These are phyloP conservation scores for Drosophila kambysellisi DNA, from an alignment of 2,888 invertebrate species.

Conservation along the genomic window DNA sequence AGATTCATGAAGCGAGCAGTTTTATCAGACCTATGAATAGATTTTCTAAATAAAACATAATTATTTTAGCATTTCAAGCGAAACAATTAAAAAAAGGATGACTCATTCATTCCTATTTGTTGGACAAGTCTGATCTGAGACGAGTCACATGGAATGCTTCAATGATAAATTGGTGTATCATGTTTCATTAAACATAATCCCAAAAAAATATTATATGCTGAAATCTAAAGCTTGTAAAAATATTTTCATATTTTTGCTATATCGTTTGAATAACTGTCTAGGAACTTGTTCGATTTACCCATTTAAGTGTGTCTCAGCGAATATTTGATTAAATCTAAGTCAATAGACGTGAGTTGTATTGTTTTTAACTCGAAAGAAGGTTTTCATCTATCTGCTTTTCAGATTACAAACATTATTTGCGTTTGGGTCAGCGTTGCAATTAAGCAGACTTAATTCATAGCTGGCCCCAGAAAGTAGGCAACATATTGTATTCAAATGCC, in stretches of 20 bases:
- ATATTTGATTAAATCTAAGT: background rate
- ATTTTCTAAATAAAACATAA: background rate
- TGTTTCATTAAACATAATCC: background rate
- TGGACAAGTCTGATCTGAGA: background rate
- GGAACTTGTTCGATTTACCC: background rate
- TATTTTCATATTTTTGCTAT: background rate
- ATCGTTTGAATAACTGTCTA: no score
- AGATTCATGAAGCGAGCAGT: background rate
- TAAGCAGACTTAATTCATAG: background rate
- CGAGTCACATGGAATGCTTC: background rate
- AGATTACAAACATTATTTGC: background rate
- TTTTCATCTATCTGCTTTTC: background rate
- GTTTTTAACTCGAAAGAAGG: background rate
- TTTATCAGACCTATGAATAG: background rate
- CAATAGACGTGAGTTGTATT: background rate
- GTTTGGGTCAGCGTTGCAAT: background rate
- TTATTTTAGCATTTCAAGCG: background rate
- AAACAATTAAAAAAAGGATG: background rate
- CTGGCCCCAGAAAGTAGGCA: slow-evolving; percentile 40
- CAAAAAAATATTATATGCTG: background rate
- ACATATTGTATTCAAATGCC: slow-evolving; percentile 55
- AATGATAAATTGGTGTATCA: background rate
- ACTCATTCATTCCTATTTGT: background rate
- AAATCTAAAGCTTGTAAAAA: background rate
- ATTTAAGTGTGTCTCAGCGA: no score